These are phyloP conservation scores for Homarus gammarus DNA, from an alignment of 2,888 invertebrate genomes.

Conservation along the genomic window DNA sequence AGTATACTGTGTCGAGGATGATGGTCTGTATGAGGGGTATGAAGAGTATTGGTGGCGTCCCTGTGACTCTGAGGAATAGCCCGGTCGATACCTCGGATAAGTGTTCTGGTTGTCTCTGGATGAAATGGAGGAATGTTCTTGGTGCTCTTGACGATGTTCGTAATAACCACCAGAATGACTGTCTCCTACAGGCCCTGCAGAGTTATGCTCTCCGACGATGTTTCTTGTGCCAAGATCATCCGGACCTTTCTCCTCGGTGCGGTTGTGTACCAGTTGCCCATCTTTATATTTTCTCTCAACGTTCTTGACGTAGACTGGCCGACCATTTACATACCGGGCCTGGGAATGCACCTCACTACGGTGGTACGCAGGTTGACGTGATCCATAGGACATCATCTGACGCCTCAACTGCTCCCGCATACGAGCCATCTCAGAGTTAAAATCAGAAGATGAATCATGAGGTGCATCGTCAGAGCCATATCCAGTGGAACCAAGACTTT, in stretches of 20 bases:
- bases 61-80: neutral
- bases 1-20: neutral
- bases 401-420: slow-evolving; percentile 62
- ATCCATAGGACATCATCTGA: slow-evolving; percentile 3
- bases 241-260: slow-evolving; percentile 62
- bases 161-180: neutral
- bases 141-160: neutral
- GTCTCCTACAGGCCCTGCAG: slow-evolving; percentile 15
- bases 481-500: neutral
- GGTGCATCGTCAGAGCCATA: neutral
- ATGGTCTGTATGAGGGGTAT: neutral
- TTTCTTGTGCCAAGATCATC: slow-evolving; percentile 49
- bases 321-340: slow-evolving; percentile 70
- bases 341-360: slow-evolving; percentile 60
- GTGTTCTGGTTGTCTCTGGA: neutral
- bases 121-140: neutral
- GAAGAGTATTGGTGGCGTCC: neutral
- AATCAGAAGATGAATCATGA: neutral
- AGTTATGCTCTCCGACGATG: slow-evolving; percentile 18
- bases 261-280: slow-evolving; percentile 67
- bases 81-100: slow-evolving; percentile 5
- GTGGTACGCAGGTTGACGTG: slow-evolving; percentile 39
- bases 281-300: slow-evolving; percentile 66
- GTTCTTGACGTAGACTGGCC: slow-evolving; percentile 69
- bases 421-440: slow-evolving; percentile 43